Evolutionary conservation across 2,113 vertebrate species (phyloP), one percentile per base, ranked within the genome.

Genomic region (Cynoglossus semilaevis): DNA sequence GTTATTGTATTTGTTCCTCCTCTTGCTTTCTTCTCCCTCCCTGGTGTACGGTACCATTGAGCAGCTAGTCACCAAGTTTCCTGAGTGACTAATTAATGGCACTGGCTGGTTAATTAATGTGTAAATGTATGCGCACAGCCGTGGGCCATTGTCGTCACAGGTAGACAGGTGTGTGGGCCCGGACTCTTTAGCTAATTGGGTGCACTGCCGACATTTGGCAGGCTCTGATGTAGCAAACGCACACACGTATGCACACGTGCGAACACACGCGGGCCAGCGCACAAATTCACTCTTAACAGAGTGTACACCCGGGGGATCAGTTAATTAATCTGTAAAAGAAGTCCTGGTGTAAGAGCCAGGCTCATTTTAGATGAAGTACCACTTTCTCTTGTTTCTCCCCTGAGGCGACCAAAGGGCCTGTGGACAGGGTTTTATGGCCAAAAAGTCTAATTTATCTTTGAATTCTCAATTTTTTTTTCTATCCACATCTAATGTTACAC

Each of bases 321-420:
- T 79, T 87, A 85, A 87, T 88, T 87, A 77, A 85, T 87, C 78
- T 80, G 70, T 74, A 67, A 81, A 72, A 79, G 72, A 84, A 74
- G 62, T 58, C 67, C 16, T 19, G 37, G 17, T 58, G 53, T 71
- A 70, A 69, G 73, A 77, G 68, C 18, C 19, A 35, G 57, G 42
- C 69, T 74, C 15, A 11, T 76, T 84, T 82, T 52, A 61, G 56
- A 83, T 80, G 70, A 71, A 77, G 70, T 73, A 72, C 70, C 62
- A 67, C 70, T 72, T 72, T 57, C 57, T 75, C 60, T 62, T 12
- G 38, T 73, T 51, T 58, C 69, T 65, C 56, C 60, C 22, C 65
- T 15, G 9, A 63, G 72, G 76, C 58, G 9, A 48, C 67, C 13
- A 22, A 51, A 53, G 58, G 2, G n/a, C 22, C 65, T 47, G 51